Evolutionary conservation across 2,113 vertebrate genomes (phyloP).

Genomic region (Tapirus terrestris): DNA sequence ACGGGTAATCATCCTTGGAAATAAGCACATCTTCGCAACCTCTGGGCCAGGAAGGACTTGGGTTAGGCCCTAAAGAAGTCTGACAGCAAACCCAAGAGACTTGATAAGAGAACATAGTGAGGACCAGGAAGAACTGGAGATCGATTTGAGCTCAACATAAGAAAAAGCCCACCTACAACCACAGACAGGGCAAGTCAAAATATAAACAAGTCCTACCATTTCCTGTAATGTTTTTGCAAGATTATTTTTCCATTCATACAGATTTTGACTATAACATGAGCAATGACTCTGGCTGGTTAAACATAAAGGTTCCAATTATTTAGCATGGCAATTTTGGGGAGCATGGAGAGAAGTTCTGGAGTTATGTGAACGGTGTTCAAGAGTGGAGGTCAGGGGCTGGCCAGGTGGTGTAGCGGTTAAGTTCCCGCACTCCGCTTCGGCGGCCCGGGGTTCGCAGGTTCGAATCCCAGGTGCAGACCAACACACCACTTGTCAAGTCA

Average conservation of each 20-base stretch:
- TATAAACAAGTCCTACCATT: not conserved
- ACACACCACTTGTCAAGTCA: too few relatives aligned
- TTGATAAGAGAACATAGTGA: not conserved
- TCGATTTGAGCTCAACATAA: not conserved
- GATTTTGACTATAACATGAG: not conserved
- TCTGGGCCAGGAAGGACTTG: not conserved
- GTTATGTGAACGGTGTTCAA: not conserved
- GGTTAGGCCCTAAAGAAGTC: not conserved
- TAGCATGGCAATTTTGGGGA: not conserved
- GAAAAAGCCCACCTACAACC: not conserved
- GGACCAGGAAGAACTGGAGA: not conserved
- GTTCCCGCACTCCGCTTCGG: too few relatives aligned
- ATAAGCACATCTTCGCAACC: constrained; percentile 19
- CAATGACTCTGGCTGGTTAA: not conserved
- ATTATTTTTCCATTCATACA: constrained; percentile 23
- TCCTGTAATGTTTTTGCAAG: not conserved
- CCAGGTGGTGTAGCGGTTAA: too few relatives aligned
- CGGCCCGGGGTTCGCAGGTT: too few relatives aligned
- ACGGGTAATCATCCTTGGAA: not conserved
- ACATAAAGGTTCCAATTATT: not conserved
- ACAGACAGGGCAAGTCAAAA: not conserved
- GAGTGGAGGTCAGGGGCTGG: not conserved
- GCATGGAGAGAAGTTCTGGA: not conserved
- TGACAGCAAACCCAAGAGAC: not conserved
- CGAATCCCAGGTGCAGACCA: too few relatives aligned